A percentile compares a stretch with the other conserved stretches of the same genome.
phyloP scores from a whole-genome alignment of 2,888 invertebrate genomes.

The Melanargia galathea region DNA sequence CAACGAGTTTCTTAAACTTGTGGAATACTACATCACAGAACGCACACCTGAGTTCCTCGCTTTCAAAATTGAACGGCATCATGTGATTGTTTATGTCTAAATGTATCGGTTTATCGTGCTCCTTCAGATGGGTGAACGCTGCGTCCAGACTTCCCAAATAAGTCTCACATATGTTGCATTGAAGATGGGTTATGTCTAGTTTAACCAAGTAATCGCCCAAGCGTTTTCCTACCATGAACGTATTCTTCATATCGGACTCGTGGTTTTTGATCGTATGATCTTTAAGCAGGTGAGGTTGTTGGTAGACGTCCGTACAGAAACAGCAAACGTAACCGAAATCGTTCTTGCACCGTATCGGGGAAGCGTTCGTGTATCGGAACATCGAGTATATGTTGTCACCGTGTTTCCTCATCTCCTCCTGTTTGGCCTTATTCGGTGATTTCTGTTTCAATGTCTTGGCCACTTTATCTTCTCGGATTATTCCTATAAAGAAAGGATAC shows the following conservation, averaged over 20 bases:
- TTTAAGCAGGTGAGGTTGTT: slow-evolving; percentile 45
- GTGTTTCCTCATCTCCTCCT: slow-evolving; percentile 42
- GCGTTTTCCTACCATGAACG: slow-evolving; percentile 34
- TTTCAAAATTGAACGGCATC: slow-evolving; percentile 52
- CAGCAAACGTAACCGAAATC: slow-evolving; percentile 47
- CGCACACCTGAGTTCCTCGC: slow-evolving; percentile 44
- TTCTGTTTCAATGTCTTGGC: slow-evolving; percentile 15
- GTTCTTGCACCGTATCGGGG: slow-evolving; percentile 45
- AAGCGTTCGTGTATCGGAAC: slow-evolving; percentile 50
- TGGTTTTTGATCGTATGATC: slow-evolving; percentile 40
- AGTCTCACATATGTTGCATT: slow-evolving; percentile 49
- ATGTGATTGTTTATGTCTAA: slow-evolving; percentile 53
- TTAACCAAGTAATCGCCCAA: slow-evolving; percentile 47
- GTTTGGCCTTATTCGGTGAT: slow-evolving; percentile 31
- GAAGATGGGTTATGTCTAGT: slow-evolving; percentile 53
- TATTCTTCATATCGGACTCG: slow-evolving; percentile 24
- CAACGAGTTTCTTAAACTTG: slow-evolving; percentile 48
- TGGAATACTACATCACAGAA: slow-evolving; percentile 45
- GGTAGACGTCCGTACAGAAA: slow-evolving; percentile 44
- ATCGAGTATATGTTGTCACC: slow-evolving; percentile 44
- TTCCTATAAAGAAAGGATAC: slow-evolving; percentile 22
- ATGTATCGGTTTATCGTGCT: slow-evolving; percentile 48
- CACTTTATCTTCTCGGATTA: slow-evolving; percentile 15
- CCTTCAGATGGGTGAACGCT: slow-evolving; percentile 47
- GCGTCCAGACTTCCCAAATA: slow-evolving; percentile 46